These are phyloP conservation scores for Heliconius aoede DNA, from an alignment of 2,888 invertebrate genomes.

Conservation along the genomic window DNA sequence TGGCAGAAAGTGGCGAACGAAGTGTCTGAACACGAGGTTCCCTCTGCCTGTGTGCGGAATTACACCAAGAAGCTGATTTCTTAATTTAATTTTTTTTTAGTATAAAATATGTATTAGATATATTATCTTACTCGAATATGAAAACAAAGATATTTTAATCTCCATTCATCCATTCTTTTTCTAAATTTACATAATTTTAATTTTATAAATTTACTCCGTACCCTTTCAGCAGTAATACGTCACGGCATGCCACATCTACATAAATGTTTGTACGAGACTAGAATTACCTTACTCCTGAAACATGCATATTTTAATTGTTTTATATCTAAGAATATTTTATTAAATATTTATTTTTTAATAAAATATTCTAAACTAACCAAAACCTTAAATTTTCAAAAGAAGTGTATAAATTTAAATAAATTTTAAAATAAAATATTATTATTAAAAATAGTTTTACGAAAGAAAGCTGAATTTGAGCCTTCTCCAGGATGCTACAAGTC, in stretches of 20 bases:
- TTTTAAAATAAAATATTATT: not conserved
- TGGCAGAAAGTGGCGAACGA: no score
- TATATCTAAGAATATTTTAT: not conserved
- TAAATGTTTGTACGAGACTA: conserved; percentile 37
- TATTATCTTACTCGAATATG: not conserved
- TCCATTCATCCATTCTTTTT: no score
- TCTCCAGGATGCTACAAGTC: no score
- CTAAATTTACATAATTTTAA: conserved; percentile 10
- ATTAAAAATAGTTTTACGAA: not conserved
- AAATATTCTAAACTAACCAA: no score
- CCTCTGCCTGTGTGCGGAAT: no score
- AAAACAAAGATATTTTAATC: not conserved
- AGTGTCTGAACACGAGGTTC: no score
- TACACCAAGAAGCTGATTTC: no score
- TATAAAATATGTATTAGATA: no score
- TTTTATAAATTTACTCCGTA: conserved; percentile 4
- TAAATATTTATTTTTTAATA: not conserved
- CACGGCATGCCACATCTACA: conserved; percentile 29
- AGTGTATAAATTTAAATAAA: not conserved
- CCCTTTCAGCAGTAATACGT: conserved; percentile 36
- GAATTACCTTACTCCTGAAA: conserved; percentile 24
- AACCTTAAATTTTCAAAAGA: not conserved
- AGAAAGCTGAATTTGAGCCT: not conserved
- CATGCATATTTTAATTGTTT: not conserved
- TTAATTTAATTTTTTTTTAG: no score